Conservation (phyloP, 2,888 invertebrate species). For the Rhagonycha lutea region DNA sequence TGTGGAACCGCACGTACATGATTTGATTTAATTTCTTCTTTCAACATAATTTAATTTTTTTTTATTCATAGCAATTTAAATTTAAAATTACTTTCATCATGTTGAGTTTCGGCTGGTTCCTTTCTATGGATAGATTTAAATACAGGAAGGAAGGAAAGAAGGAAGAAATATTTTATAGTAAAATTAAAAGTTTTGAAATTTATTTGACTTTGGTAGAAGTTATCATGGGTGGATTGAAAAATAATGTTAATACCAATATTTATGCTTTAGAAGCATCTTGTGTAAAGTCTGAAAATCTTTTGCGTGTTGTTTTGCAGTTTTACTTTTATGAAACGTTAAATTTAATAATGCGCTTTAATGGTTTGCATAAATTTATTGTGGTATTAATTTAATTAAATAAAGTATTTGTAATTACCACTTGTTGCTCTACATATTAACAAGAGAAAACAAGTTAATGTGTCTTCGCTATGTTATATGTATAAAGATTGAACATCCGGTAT, state of each 20-base stretch:
- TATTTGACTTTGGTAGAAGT: background rate
- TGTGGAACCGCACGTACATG: background rate
- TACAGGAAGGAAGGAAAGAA: background rate
- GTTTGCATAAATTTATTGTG: background rate
- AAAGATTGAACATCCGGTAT: conserved; percentile 10
- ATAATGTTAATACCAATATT: background rate
- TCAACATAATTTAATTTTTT: background rate
- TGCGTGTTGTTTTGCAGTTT: background rate
- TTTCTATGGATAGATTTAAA: background rate
- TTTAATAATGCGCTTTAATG: background rate
- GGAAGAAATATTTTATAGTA: background rate
- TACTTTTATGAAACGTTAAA: background rate
- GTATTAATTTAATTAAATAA: background rate
- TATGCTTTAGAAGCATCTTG: too few relatives aligned
- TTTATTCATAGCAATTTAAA: background rate
- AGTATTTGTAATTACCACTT: background rate
- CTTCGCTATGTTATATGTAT: background rate
- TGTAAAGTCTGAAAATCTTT: too few relatives aligned
- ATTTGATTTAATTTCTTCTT: background rate
- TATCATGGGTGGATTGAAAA: background rate
- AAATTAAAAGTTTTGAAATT: background rate
- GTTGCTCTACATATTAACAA: background rate
- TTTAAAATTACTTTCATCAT: background rate
- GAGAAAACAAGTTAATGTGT: conserved; percentile 9
- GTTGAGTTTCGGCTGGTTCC: too few relatives aligned